Conservation (phyloP, 2,888 invertebrate species). For the Drosophila pseudotakahashii region DNA sequence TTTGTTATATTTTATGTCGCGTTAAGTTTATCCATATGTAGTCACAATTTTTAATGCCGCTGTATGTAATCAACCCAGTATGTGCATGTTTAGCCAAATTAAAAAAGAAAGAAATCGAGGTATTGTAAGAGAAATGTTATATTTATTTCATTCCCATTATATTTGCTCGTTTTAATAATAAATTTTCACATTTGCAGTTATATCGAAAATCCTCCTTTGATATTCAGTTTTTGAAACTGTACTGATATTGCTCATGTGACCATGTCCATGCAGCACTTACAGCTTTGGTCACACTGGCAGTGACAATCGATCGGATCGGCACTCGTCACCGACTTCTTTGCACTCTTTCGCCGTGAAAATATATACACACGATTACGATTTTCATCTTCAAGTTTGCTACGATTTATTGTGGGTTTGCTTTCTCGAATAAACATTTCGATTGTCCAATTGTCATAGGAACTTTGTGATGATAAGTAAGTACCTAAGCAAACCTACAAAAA, state of each 20-base stretch:
- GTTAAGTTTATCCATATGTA: constrained; percentile 1
- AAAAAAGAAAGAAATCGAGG: not conserved
- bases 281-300: constrained; percentile 2
- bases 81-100: constrained; percentile 7
- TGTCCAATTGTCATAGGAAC: no score
- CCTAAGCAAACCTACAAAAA: no score
- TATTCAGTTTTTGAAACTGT: not conserved
- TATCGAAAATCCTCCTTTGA: not conserved
- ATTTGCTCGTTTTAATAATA: not conserved
- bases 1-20: constrained; percentile 17
- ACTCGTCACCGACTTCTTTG: not conserved
- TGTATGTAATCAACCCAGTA: not conserved
- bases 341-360: constrained; percentile 8
- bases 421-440: no score
- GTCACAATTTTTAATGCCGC: not conserved
- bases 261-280: not conserved
- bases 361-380: not conserved
- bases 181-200: constrained; percentile 1
- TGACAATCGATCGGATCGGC: not conserved
- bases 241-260: not conserved
- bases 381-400: constrained; percentile 23
- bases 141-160: constrained; percentile 5
- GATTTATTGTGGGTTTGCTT: constrained; percentile 37
- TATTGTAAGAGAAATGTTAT: not conserved
- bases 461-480: no score